Percentiles rank a stretch among this genome's conserved stretches.
These are phyloP conservation scores for Nyctibius bracteatus DNA, from an alignment of 2,113 vertebrate species.

Conservation along the genomic window DNA sequence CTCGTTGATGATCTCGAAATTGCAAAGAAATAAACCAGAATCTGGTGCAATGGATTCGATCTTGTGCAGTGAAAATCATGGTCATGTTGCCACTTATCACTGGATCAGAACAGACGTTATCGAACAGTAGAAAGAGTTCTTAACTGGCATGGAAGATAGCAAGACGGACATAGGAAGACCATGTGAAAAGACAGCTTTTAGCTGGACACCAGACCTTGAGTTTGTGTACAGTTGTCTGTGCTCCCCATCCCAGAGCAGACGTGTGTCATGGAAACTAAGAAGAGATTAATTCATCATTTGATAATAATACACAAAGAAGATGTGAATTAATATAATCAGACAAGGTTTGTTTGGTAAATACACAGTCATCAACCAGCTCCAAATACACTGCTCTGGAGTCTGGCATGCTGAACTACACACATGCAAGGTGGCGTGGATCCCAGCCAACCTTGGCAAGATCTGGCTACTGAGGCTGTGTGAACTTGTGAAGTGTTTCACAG, in stretches of 20 bases:
- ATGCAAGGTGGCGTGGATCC: background rate
- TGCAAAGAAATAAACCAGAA: background rate
- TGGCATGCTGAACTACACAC: background rate
- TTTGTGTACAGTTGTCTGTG: background rate
- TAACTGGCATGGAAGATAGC: background rate
- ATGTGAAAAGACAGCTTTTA: background rate
- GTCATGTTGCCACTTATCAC: background rate
- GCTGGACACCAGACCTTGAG: background rate
- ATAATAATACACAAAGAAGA: background rate
- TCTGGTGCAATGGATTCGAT: background rate
- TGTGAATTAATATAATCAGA: background rate
- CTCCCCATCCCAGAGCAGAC: background rate
- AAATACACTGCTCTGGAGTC: background rate
- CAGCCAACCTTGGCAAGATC: slow-evolving; percentile 30
- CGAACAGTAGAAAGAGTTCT: background rate
- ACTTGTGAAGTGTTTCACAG: slow-evolving; percentile 46
- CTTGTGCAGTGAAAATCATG: background rate
- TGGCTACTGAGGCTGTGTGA: slow-evolving; percentile 20
- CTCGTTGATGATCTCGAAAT: background rate
- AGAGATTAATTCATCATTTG: background rate
- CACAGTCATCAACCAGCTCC: background rate
- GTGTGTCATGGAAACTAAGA: background rate
- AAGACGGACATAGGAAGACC: fast-evolving
- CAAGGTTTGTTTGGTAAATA: background rate
- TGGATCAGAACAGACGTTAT: background rate